Evolutionary conservation across 2,888 invertebrate species (phyloP).

Genomic region (Tiliacea citrago): DNA sequence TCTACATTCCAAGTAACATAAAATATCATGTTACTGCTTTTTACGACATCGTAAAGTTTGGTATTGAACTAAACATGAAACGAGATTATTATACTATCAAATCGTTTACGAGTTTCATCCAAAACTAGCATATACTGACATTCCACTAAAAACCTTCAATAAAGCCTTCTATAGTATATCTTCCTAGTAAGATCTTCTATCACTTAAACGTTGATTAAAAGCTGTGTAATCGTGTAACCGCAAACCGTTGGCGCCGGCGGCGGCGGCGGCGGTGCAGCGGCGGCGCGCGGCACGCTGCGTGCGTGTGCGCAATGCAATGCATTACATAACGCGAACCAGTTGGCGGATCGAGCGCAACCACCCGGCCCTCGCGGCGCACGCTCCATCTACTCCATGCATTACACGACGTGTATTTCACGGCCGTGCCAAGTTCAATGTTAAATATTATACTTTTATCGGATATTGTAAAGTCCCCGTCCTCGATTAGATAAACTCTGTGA

Average conservation of each 20-base stretch:
- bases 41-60: constrained; percentile 63
- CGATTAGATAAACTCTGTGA: constrained; percentile 52
- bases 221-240: constrained; percentile 72
- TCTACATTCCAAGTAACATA: constrained; percentile 66
- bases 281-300: constrained; percentile 52
- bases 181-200: constrained; percentile 51
- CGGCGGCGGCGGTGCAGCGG: constrained; percentile 58
- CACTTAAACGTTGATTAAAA: constrained; percentile 67
- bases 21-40: constrained; percentile 70
- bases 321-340: constrained; percentile 86
- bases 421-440: constrained; percentile 73
- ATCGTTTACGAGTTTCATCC: constrained; percentile 26
- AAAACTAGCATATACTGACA: constrained; percentile 18
- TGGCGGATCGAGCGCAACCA: constrained; percentile 69
- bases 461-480: constrained; percentile 51
- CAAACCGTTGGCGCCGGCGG: constrained; percentile 77
- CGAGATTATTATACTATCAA: constrained; percentile 30
- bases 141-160: constrained; percentile 3
- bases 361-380: no score
- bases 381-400: constrained; percentile 60
- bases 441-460: constrained; percentile 62
- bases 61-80: constrained; percentile 29
- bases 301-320: constrained; percentile 70
- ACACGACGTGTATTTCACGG: constrained; percentile 73
- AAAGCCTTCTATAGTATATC: no score